phyloP scores from a whole-genome alignment of 2,888 invertebrate species.

The Zygothrica quintamaculata region DNA sequence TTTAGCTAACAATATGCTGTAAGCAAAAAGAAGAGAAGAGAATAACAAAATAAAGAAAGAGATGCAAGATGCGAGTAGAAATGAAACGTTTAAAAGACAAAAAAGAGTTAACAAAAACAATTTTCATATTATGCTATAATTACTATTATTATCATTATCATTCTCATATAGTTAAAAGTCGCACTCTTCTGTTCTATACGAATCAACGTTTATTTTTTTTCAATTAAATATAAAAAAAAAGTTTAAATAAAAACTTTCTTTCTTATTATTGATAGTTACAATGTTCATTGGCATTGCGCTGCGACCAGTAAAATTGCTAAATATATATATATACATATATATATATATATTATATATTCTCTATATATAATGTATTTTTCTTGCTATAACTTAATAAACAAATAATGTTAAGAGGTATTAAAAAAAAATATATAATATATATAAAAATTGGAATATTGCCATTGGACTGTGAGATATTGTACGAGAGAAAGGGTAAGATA shows the following conservation, averaged over 20 bases:
- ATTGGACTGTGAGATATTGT: no score
- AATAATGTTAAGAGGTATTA: no score
- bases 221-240: no score
- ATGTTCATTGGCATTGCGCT: slow-evolving; percentile 20
- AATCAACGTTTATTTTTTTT: slow-evolving; percentile 56
- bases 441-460: no score
- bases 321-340: background rate
- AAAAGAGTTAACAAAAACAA: background rate
- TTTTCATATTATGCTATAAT: no score
- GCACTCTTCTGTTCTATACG: slow-evolving; percentile 37
- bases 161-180: slow-evolving; percentile 23
- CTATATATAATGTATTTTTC: background rate
- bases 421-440: no score
- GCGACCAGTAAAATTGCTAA: slow-evolving; percentile 11
- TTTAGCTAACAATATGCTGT: background rate
- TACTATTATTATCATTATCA: no score
- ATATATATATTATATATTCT: background rate
- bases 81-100: no score
- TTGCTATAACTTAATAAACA: slow-evolving; percentile 13
- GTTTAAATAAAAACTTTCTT: slow-evolving; percentile 30
- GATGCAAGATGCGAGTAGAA: no score
- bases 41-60: background rate
- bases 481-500: no score
- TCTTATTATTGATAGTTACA: slow-evolving; percentile 30
- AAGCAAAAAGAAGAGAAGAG: background rate